phyloP scores from a whole-genome alignment of 2,797 vertebrate genomes.

The Phalanger gymnotis region DNA sequence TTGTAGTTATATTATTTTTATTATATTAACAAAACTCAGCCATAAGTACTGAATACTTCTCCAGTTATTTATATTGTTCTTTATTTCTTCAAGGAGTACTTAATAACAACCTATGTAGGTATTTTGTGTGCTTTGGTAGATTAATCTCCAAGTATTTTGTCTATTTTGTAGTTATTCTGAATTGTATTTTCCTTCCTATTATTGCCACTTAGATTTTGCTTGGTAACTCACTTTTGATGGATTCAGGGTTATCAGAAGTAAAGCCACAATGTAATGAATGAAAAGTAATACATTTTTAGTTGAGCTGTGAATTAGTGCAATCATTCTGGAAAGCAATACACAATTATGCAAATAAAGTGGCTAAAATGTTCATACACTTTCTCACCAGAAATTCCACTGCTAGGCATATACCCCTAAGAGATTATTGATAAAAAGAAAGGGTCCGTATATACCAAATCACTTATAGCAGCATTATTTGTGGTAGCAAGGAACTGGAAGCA shows the following conservation, averaged over 20 bases:
- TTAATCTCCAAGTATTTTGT: not conserved
- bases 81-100: not conserved
- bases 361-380: not conserved
- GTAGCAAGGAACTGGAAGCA: not conserved
- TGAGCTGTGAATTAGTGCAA: not conserved
- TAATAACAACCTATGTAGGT: not conserved
- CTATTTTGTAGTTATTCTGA: not conserved
- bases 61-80: too few species aligned
- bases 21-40: not conserved
- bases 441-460: not conserved
- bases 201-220: not conserved
- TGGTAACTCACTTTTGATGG: not conserved
- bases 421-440: not conserved
- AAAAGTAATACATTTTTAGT: too few species aligned
- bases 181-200: not conserved
- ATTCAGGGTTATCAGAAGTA: not conserved
- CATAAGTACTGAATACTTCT: not conserved
- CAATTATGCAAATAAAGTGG: too few species aligned
- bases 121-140: not conserved
- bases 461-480: not conserved
- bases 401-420: not conserved
- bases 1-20: not conserved
- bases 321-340: not conserved
- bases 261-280: not conserved
- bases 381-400: not conserved